Percentiles rank a stretch among this genome's conserved stretches.
phyloP scores from a whole-genome alignment of 2,888 invertebrate species.

The Cryptus armator region DNA sequence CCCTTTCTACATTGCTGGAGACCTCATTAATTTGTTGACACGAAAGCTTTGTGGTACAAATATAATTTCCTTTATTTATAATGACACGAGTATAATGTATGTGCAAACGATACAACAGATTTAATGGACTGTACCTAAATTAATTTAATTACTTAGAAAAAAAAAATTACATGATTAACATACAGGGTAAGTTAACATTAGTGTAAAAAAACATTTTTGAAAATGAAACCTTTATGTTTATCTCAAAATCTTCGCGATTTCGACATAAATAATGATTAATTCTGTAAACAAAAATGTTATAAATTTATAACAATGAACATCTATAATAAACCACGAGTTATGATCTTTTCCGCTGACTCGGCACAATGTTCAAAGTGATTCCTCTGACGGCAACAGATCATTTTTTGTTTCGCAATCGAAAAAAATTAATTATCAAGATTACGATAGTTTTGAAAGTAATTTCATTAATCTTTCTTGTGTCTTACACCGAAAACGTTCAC shows the following conservation, averaged over 20 bases:
- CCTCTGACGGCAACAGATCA: neutral
- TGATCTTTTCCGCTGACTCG: neutral
- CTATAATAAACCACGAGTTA: neutral
- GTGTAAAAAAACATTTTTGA: neutral
- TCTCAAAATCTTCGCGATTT: neutral
- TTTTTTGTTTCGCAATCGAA: neutral
- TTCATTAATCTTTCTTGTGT: neutral
- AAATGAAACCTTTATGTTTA: neutral
- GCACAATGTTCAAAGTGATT: neutral
- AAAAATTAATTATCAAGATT: neutral
- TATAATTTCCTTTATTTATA: neutral
- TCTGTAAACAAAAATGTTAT: neutral
- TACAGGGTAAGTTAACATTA: neutral
- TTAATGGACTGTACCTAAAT: neutral
- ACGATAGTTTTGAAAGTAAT: neutral
- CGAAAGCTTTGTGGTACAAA: neutral
- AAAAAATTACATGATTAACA: neutral
- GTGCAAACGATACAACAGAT: neutral
- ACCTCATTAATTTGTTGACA: neutral
- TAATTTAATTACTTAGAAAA: neutral
- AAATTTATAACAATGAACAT: neutral
- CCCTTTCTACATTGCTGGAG: neutral
- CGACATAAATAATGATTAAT: neutral
- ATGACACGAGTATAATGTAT: too few species aligned
- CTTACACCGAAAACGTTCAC: constrained; percentile 6